phyloP scores from a whole-genome alignment of 2,113 vertebrate species.

The Circaetus cinerascens region DNA sequence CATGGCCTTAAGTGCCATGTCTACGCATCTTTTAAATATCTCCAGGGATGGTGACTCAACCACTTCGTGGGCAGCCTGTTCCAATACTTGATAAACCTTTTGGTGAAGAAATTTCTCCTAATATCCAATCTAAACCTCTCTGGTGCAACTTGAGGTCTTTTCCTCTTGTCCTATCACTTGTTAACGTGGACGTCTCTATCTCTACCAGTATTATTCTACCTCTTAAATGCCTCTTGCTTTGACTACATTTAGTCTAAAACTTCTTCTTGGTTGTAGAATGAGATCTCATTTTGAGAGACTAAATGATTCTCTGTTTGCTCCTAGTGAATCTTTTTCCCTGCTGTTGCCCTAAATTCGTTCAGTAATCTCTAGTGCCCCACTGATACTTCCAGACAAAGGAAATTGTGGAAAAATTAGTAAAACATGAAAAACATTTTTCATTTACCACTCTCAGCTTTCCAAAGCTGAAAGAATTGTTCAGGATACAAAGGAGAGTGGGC shows the following conservation, averaged over 20 bases:
- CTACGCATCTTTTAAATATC: neutral
- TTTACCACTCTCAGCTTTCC: neutral
- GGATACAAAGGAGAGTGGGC: neutral
- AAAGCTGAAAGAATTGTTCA: neutral
- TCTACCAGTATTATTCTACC: neutral
- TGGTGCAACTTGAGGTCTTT: neutral
- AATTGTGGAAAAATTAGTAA: neutral
- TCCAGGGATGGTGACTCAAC: rapidly evolving
- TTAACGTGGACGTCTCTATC: neutral
- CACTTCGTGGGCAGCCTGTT: neutral
- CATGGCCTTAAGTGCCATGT: neutral
- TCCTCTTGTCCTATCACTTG: neutral
- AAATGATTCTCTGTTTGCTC: neutral
- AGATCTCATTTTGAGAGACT: rapidly evolving
- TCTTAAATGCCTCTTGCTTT: neutral
- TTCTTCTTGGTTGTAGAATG: neutral
- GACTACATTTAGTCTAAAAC: neutral
- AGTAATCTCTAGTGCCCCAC: neutral
- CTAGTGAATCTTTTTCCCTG: neutral
- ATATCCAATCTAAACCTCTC: neutral
- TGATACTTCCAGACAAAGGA: neutral
- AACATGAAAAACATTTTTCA: neutral
- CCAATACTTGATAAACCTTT: neutral
- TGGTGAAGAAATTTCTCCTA: neutral
- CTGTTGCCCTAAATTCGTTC: neutral